A percentile compares a stretch with the other conserved stretches of the same genome.
Evolutionary conservation across 2,113 vertebrate species (phyloP).

Genomic region (Anguilla japonica): DNA sequence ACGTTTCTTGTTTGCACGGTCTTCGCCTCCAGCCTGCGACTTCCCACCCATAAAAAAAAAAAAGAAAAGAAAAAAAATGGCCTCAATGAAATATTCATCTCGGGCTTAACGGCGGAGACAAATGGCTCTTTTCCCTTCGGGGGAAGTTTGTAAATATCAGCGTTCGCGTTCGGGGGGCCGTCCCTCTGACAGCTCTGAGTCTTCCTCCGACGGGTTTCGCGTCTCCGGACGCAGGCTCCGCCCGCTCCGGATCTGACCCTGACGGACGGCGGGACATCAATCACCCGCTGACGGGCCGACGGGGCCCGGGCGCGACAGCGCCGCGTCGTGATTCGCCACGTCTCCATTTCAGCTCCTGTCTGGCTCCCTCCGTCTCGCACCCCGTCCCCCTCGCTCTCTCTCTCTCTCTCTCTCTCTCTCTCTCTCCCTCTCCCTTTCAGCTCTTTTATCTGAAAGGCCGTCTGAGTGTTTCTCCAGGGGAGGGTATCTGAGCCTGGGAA

Average conservation of each 20-base stretch:
- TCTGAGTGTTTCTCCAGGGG: not conserved
- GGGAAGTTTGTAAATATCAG: conserved; percentile 5
- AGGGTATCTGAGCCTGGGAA: not conserved
- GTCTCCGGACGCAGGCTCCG: not conserved
- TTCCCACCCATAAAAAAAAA: not conserved
- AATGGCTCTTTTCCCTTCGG: not conserved
- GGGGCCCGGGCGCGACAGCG: not conserved
- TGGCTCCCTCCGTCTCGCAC: not conserved
- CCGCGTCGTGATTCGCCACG: not conserved
- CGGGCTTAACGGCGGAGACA: not conserved
- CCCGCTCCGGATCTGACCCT: not conserved
- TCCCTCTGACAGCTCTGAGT: not conserved
- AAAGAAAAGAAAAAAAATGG: not conserved
- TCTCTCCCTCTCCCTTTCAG: not conserved
- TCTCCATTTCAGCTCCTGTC: not conserved
- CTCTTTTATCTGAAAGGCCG: not conserved
- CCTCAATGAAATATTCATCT: conserved; percentile 1
- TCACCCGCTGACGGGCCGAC: not conserved
- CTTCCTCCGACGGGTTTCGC: not conserved
- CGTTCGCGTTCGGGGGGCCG: not conserved
- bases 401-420: no score
- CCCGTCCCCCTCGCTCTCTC: not conserved
- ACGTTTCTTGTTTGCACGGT: not conserved
- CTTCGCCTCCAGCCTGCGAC: not conserved
- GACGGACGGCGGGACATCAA: not conserved